Evolutionary conservation across 1,140 invertebrate species (phyloP).

Genomic region (Lepidurus arcticus): DNA sequence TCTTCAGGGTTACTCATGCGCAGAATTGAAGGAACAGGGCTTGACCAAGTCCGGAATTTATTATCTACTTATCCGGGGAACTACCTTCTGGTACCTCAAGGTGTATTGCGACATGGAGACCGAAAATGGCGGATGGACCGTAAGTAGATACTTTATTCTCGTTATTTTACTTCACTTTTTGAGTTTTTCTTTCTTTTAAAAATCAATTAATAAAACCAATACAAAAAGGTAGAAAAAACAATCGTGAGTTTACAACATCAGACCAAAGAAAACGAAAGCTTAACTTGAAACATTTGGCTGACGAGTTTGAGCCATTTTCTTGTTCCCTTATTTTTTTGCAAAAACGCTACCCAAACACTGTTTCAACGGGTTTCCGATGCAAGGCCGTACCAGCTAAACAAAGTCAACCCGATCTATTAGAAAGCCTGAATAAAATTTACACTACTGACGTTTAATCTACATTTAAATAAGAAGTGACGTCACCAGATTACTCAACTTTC

Average conservation of each 20-base stretch:
- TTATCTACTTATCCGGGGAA: constrained; percentile 78
- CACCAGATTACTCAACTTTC: too few species aligned
- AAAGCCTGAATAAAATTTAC: too few species aligned
- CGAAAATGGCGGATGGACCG: constrained; percentile 88
- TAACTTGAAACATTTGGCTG: constrained; percentile 7
- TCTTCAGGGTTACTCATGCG: constrained; percentile 68
- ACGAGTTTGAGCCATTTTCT: background rate
- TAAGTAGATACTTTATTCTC: constrained; percentile 50
- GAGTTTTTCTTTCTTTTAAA: background rate
- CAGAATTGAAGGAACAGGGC: constrained; percentile 72
- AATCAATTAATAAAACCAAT: too few species aligned
- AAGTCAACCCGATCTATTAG: too few species aligned
- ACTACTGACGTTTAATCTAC: too few species aligned
- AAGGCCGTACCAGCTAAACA: too few species aligned
- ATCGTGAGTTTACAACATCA: too few species aligned
- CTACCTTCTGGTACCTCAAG: constrained; percentile 82
- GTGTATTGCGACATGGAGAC: constrained; percentile 87
- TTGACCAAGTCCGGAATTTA: constrained; percentile 81
- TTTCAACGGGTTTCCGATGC: too few species aligned
- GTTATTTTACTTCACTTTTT: background rate
- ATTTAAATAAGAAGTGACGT: too few species aligned
- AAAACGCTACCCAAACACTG: too few species aligned
- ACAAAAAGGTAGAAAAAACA: too few species aligned
- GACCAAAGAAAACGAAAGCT: background rate
- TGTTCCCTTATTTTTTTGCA: background rate